Evolutionary conservation across 1,140 invertebrate species (phyloP).

Genomic region (Saccostrea echinata): DNA sequence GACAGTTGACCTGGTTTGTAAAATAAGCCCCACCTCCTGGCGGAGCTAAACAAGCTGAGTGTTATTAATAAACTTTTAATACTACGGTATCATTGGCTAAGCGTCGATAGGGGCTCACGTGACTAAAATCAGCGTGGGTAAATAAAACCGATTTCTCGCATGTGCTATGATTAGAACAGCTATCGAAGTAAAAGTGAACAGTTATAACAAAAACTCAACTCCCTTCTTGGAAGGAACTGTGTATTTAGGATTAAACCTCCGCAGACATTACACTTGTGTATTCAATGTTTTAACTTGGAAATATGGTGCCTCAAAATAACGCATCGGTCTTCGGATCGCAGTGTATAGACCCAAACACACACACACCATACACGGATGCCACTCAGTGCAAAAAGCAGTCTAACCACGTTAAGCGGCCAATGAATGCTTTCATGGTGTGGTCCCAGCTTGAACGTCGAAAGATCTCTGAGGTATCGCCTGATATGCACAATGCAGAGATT

Average conservation of each 20-base stretch:
- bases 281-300: conserved; percentile 42
- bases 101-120: background rate
- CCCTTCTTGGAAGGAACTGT: conserved; percentile 52
- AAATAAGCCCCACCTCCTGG: conserved; percentile 28
- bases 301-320: conserved; percentile 69
- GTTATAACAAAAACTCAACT: conserved; percentile 33
- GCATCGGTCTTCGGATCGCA: conserved; percentile 68
- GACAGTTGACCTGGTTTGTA: conserved; percentile 41
- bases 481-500: conserved; percentile 99
- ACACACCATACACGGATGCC: conserved; percentile 96
- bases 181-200: conserved; percentile 39
- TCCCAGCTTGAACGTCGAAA: conserved; percentile 93
- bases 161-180: conserved; percentile 16
- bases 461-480: conserved; percentile 98
- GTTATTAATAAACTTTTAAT: background rate
- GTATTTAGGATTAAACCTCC: conserved; percentile 15
- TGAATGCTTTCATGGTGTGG: conserved; percentile 81
- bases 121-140: conserved; percentile 43
- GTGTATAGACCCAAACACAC: conserved; percentile 90
- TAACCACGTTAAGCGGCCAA: conserved; percentile 78
- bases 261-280: conserved; percentile 5
- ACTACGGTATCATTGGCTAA: background rate
- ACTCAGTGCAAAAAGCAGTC: conserved; percentile 85
- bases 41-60: conserved; percentile 19
- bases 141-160: conserved; percentile 29